Evolutionary conservation across 2,888 invertebrate species (phyloP).

Genomic region (Cephus nigrinus): DNA sequence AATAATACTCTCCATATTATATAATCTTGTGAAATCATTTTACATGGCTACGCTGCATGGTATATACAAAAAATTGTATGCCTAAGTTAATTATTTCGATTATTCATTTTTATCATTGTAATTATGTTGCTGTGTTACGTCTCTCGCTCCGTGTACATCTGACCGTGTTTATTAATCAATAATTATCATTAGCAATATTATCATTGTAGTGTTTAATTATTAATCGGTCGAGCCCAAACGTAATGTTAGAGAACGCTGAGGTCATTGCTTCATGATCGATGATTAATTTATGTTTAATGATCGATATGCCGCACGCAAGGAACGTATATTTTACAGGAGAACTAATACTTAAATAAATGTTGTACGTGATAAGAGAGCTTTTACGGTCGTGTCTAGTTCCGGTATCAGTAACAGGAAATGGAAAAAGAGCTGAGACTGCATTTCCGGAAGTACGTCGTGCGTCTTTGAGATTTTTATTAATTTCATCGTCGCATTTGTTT

Average conservation of each 20-base stretch:
- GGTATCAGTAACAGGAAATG: neutral
- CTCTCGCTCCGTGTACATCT: no score
- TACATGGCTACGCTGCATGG: constrained; percentile 34
- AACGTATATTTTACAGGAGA: neutral
- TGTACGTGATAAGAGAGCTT: neutral
- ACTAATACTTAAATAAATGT: neutral
- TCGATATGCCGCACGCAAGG: constrained; percentile 8
- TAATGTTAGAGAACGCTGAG: neutral
- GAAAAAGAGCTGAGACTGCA: neutral
- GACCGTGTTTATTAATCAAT: neutral
- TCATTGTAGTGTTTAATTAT: neutral
- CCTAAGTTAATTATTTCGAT: neutral
- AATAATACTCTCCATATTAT: constrained; percentile 36
- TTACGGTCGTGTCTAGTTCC: neutral
- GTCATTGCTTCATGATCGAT: constrained; percentile 7
- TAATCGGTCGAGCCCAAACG: neutral
- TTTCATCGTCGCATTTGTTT: neutral
- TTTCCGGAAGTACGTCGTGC: neutral
- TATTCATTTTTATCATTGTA: no score
- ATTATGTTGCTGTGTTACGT: no score
- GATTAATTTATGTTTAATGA: constrained; percentile 9
- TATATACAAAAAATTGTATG: constrained; percentile 31
- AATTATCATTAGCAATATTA: neutral
- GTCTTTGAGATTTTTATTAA: neutral
- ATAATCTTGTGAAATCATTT: constrained; percentile 35